A percentile compares a stretch with the other conserved stretches of the same genome.
Conservation (phyloP, 2,113 vertebrate genomes). For the Pituophis catenifer region DNA sequence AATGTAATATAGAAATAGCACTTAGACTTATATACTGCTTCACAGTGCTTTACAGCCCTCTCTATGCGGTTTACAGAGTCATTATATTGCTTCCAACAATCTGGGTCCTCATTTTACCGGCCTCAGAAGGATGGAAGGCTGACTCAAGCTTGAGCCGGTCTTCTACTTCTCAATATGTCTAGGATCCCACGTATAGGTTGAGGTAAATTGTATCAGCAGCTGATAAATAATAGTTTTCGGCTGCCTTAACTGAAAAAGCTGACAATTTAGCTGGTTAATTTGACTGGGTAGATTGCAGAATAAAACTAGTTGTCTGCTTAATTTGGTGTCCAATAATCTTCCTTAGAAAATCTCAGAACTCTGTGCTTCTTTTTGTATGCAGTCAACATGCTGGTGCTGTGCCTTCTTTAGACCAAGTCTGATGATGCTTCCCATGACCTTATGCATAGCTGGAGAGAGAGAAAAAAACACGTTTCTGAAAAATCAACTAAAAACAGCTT, state of each 20-base stretch:
- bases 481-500: constrained; percentile 40
- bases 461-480: neutral
- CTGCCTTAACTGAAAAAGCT: neutral
- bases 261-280: neutral
- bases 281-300: neutral
- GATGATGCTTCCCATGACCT: constrained; percentile 62
- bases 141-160: neutral
- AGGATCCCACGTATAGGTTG: neutral
- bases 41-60: neutral
- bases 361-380: constrained; percentile 43
- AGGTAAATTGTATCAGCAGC: neutral
- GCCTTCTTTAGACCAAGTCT: constrained; percentile 52
- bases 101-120: neutral
- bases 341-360: neutral
- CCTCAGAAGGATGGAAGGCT: neutral
- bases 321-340: neutral
- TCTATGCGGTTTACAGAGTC: neutral
- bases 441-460: constrained; percentile 48
- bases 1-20: neutral
- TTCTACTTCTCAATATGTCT: neutral
- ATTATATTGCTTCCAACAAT: neutral
- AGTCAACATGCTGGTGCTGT: constrained; percentile 48
- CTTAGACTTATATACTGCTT: neutral
- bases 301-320: neutral
- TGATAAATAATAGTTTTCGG: neutral